Conservation (phyloP, 37 sponge, comb jelly and placozoan genomes). For the Beroe ovata region DNA sequence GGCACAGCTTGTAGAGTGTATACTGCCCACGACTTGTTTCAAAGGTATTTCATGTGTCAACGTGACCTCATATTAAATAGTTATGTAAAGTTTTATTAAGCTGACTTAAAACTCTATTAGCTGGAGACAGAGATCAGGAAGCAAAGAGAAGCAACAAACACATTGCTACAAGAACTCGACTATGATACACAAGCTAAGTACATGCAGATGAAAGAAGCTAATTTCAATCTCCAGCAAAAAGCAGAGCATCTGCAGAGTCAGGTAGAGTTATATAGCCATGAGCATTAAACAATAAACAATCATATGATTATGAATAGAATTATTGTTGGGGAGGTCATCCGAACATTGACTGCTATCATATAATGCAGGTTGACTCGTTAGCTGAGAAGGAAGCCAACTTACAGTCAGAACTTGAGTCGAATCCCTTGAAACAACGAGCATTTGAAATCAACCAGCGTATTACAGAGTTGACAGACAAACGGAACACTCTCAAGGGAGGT, state of each 20-base stretch:
- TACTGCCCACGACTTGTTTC: too few relatives aligned
- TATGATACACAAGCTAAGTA: conserved; percentile 47
- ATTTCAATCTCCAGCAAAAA: conserved; percentile 52
- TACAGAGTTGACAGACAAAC: conserved; percentile 15
- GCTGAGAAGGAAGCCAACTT: not conserved
- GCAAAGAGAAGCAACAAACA: conserved; percentile 74
- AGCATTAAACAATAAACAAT: too few relatives aligned
- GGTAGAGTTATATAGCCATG: too few relatives aligned
- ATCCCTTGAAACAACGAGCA: conserved; percentile 54
- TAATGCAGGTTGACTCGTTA: not conserved
- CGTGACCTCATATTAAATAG: too few relatives aligned
- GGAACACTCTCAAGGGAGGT: conserved; percentile 35
- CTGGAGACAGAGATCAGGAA: conserved; percentile 69
- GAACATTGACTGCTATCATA: too few relatives aligned
- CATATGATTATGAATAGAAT: too few relatives aligned
- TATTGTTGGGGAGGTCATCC: too few relatives aligned
- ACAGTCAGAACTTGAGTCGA: conserved; percentile 35
- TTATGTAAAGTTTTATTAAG: too few relatives aligned
- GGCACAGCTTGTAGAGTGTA: too few relatives aligned
- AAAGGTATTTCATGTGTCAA: too few relatives aligned
- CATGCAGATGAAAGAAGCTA: conserved; percentile 59
- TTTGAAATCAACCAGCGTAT: conserved; percentile 49
- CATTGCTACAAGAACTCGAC: conserved; percentile 30
- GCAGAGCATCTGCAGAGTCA: conserved; percentile 46
- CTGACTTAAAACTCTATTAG: not conserved